phyloP scores from a whole-genome alignment of 2,888 invertebrate species.

The Trileptium ribeirensis region DNA sequence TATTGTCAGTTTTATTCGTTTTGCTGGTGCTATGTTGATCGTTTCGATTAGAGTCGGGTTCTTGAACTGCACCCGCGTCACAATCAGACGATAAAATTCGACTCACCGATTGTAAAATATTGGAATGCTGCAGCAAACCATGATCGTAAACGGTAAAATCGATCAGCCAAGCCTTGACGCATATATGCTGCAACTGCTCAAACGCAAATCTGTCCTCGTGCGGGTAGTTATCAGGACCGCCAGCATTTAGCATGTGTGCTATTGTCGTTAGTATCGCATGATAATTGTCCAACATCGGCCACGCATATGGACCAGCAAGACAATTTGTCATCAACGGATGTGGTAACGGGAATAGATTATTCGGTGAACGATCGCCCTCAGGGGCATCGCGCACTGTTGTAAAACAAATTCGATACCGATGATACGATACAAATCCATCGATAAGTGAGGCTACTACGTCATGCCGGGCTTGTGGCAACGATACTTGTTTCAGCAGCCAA shows the following conservation, averaged over 20 bases:
- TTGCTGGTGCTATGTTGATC: background rate
- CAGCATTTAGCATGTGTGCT: conserved; percentile 2
- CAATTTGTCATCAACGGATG: conserved; percentile 13
- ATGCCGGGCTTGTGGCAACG: conserved; percentile 61
- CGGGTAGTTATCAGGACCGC: conserved; percentile 45
- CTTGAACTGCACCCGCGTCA: background rate
- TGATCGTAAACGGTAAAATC: conserved; percentile 48
- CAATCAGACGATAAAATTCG: conserved; percentile 36
- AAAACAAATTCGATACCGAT: conserved; percentile 29
- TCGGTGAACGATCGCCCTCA: conserved; percentile 65
- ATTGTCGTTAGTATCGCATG: conserved; percentile 35
- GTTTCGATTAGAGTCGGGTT: background rate
- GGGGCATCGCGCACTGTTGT: conserved; percentile 89
- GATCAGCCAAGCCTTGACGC: conserved; percentile 49
- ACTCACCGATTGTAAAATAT: conserved; percentile 45
- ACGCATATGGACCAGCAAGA: conserved; percentile 16
- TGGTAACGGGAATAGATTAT: background rate
- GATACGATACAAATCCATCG: background rate
- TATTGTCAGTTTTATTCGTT: background rate
- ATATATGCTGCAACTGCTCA: conserved; percentile 40
- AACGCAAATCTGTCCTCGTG: conserved; percentile 40
- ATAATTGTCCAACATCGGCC: conserved; percentile 42
- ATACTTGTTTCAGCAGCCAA: conserved; percentile 84
- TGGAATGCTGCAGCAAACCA: conserved; percentile 45
- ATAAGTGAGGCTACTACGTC: background rate